Conservation (phyloP, 2,797 vertebrate species). For the Amblyraja radiata region DNA sequence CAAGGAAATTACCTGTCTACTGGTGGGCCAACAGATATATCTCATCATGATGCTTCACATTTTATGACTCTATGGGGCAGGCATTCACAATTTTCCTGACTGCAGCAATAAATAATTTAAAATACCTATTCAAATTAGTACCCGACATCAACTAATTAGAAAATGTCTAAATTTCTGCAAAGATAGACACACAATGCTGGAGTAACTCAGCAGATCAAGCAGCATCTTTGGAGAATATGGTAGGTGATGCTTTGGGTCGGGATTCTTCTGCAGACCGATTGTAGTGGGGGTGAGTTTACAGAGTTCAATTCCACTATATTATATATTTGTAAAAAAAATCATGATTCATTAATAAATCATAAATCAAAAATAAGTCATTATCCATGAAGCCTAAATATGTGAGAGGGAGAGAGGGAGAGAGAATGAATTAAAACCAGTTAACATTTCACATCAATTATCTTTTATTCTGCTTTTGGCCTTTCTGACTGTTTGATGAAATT, state of each 20-base stretch:
- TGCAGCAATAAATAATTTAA: not conserved
- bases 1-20: not conserved
- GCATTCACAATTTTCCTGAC: not conserved
- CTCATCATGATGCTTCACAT: not conserved
- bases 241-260: too few relatives aligned
- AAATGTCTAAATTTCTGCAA: not conserved
- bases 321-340: not conserved
- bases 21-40: not conserved
- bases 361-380: too few relatives aligned
- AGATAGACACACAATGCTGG: too few relatives aligned
- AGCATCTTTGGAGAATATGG: too few relatives aligned
- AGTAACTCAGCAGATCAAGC: too few relatives aligned
- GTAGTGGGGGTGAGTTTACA: not conserved
- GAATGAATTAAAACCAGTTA: too few relatives aligned
- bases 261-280: too few relatives aligned
- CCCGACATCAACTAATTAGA: not conserved
- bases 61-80: not conserved
- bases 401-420: too few relatives aligned
- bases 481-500: too few relatives aligned
- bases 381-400: not conserved
- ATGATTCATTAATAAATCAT: not conserved
- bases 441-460: too few relatives aligned
- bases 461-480: too few relatives aligned
- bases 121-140: not conserved
- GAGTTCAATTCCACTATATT: not conserved